These are phyloP conservation scores for Pollimyrus isidori DNA, from an alignment of 2,113 vertebrate species.

Conservation along the genomic window DNA sequence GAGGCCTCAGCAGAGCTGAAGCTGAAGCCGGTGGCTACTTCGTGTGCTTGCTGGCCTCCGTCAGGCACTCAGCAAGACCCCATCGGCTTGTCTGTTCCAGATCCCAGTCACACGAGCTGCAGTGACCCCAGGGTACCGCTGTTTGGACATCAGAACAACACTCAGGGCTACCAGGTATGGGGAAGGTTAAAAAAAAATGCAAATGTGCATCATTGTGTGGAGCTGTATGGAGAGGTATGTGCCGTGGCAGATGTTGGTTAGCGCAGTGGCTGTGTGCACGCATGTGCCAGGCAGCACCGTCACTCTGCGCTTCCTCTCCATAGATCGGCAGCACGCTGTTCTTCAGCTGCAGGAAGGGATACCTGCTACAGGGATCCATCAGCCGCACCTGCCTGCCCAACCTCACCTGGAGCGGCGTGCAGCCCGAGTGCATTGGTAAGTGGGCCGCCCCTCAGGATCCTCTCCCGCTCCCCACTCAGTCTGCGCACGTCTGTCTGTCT, in stretches of 20 bases:
- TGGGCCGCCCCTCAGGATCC: not conserved
- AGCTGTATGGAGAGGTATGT: not conserved
- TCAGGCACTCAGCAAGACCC: not conserved
- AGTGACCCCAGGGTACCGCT: constrained; percentile 77
- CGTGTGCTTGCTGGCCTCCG: no score
- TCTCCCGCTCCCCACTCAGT: not conserved
- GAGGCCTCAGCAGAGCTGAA: not conserved
- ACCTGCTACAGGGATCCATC: constrained; percentile 91
- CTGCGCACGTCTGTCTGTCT: not conserved
- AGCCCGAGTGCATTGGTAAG: constrained; percentile 86
- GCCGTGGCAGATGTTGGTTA: not conserved
- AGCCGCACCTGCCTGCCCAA: constrained; percentile 90
- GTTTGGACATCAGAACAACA: constrained; percentile 89
- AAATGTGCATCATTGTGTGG: not conserved
- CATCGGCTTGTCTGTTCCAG: constrained; percentile 47
- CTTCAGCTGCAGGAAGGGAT: constrained; percentile 90
- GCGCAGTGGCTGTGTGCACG: no score
- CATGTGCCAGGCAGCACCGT: no score
- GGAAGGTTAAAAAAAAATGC: not conserved
- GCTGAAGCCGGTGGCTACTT: not conserved
- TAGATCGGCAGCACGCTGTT: constrained; percentile 79
- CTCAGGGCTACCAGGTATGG: constrained; percentile 86
- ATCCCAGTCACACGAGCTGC: constrained; percentile 84
- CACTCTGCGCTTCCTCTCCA: not conserved
- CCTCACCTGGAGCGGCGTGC: constrained; percentile 91